These are phyloP conservation scores for Epizoanthus stellaris DNA, from an alignment of 92 coral and sea anemone genomes.

Conservation along the genomic window DNA sequence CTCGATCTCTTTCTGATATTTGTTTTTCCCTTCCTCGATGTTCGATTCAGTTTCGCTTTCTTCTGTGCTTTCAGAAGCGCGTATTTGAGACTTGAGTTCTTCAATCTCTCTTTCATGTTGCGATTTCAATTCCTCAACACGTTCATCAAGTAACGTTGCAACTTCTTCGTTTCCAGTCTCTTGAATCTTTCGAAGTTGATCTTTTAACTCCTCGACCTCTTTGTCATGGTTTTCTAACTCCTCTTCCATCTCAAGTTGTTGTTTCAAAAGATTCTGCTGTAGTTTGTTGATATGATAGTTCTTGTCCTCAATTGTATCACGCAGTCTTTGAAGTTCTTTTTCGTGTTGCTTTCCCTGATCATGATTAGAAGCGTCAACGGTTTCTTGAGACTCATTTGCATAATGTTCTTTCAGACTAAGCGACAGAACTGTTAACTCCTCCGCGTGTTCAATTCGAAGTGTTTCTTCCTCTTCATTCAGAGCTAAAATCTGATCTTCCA, in stretches of 20 bases:
- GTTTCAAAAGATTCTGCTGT: constrained; percentile 79
- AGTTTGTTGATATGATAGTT: constrained; percentile 83
- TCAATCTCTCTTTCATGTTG: constrained; percentile 77
- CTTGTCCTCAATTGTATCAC: constrained; percentile 74
- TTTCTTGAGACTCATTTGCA: constrained; percentile 46
- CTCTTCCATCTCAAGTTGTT: constrained; percentile 81
- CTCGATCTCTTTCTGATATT: constrained; percentile 57
- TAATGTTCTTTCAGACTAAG: constrained; percentile 80
- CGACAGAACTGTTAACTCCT: constrained; percentile 79
- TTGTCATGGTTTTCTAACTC: constrained; percentile 85
- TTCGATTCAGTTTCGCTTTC: constrained; percentile 51
- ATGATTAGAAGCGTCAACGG: constrained; percentile 52
- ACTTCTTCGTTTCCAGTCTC: constrained; percentile 54
- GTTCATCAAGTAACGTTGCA: constrained; percentile 52
- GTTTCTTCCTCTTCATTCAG: constrained; percentile 65
- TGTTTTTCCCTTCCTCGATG: constrained; percentile 42
- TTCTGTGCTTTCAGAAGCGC: constrained; percentile 52
- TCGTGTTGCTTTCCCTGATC: constrained; percentile 58
- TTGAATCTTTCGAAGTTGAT: constrained; percentile 61
- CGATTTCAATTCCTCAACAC: constrained; percentile 57
- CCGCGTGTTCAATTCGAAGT: constrained; percentile 76
- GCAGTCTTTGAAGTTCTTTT: constrained; percentile 78
- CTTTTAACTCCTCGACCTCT: constrained; percentile 75
- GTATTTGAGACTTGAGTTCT: constrained; percentile 66
- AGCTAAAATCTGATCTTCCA: constrained; percentile 66